Evolutionary conservation across 23 tunicate genomes (phyloP).

Genomic region (Ciona savignyi): DNA sequence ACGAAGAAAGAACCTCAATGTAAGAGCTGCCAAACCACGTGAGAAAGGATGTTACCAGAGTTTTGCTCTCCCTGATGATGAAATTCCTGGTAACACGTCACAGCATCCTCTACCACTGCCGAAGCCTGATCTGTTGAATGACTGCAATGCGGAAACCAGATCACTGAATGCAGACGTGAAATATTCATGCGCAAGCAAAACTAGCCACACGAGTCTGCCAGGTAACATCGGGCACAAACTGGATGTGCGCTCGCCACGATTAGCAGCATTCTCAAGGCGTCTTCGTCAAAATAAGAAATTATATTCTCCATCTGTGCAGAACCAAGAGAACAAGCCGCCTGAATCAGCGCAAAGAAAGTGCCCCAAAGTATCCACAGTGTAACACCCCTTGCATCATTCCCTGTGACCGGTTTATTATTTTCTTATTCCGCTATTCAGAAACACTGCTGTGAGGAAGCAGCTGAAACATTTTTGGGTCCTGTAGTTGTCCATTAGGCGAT

Average conservation of each 20-base stretch:
- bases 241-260: slow-evolving; percentile 14
- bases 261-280: slow-evolving; percentile 11
- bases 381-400: too few relatives aligned
- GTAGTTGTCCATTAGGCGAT: too few relatives aligned
- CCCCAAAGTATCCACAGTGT: slow-evolving; percentile 21
- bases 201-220: slow-evolving; percentile 26
- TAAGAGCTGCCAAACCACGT: slow-evolving; percentile 2
- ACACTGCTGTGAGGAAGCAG: too few relatives aligned
- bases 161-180: slow-evolving; percentile 13
- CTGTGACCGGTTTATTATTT: too few relatives aligned
- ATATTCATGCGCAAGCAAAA: background rate
- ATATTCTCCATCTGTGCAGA: slow-evolving; percentile 5
- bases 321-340: background rate
- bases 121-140: slow-evolving; percentile 20
- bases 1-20: slow-evolving; percentile 33
- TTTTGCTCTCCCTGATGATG: slow-evolving; percentile 45
- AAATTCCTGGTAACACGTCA: background rate
- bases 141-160: slow-evolving; percentile 20
- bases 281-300: slow-evolving; percentile 9
- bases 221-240: slow-evolving; percentile 6
- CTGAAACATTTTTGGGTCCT: too few relatives aligned
- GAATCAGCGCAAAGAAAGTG: slow-evolving; percentile 3
- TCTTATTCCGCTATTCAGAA: too few relatives aligned
- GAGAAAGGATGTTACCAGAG: slow-evolving; percentile 13
- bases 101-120: background rate